Base-by-base conservation (phyloP, 1,140 invertebrate species). In the Drosophila kikkawai region DNA sequence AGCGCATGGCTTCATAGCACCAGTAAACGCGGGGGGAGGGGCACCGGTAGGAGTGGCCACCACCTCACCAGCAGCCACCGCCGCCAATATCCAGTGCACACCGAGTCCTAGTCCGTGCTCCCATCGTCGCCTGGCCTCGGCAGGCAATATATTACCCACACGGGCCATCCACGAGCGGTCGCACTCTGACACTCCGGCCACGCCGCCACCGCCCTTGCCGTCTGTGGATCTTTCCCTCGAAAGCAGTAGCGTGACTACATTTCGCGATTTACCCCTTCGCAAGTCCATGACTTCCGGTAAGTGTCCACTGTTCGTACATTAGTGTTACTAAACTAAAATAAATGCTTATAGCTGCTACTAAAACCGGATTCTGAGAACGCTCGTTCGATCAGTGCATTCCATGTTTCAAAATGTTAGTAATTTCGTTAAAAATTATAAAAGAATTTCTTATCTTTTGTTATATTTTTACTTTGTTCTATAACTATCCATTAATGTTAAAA, bases 211-310 rank as follows among this genome's bases (percentile, higher is more conserved):
- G 39, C 95, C 96, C 26, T 94, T 97, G 66, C 96, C 97, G 4
- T 96, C 97, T 15, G 97, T 99, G 17, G 97, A 98, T 92, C 94
- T 99, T 45, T 98, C 97, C 63, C 97, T 97, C 12, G 98, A 99
- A 93, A 98, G 97, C 92, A 98, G 98, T 92, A 98, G 97, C 93
- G 98, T 99, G 56, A 98, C 98, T 34, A 98, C 97, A 78, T 95
- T 98, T 74, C 97, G 97, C 82, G 97, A 97, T 94, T 94, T 98
- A 92, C 97, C 97, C 48, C 93, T 98, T 75, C 94, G 97, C 75
- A 98, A 98, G 94, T 97, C 97, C 41, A 93, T 96, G 80, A 96
- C 96, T 57, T 97, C 96, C 91, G 97, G 97, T 97, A 93, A 94
- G 95, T 75, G 34, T 0, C 9, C 3, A 13, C 7, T 6, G 12